phyloP scores from a whole-genome alignment of 2,888 invertebrate genomes.

The Iphiclides podalirius region DNA sequence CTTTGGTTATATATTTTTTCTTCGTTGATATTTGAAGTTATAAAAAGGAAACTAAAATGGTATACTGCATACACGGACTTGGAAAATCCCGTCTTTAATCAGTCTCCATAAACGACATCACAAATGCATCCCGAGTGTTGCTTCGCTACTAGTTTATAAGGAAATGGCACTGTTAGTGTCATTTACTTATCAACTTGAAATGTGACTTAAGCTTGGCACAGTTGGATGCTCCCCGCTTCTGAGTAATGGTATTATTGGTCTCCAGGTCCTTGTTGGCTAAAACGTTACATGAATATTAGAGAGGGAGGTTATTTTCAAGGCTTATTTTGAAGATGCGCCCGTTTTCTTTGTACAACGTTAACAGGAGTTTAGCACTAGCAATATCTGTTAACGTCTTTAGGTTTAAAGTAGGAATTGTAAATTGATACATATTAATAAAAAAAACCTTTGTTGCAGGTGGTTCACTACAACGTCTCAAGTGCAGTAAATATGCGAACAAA shows the following conservation, averaged over 20 bases:
- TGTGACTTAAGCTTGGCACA: background rate
- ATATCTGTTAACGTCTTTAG: background rate
- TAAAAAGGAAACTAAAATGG: no score
- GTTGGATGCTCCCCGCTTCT: background rate
- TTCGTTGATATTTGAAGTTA: no score
- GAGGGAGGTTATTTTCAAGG: background rate
- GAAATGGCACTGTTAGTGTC: background rate
- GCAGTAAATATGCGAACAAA: background rate
- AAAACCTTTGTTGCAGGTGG: background rate
- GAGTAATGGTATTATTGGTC: background rate
- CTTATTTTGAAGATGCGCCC: background rate
- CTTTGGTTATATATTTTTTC: no score
- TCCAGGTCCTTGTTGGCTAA: background rate
- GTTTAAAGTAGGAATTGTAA: background rate
- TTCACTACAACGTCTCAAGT: background rate
- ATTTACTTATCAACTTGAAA: background rate
- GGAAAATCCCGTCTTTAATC: no score
- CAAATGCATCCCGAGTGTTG: no score
- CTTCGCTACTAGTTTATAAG: no score
- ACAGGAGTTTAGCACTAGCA: background rate
- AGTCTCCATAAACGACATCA: no score
- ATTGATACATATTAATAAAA: background rate
- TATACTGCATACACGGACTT: no score
- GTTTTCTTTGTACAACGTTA: background rate
- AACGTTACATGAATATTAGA: background rate